These are phyloP conservation scores for Carassius gibelio DNA, from an alignment of 2,113 vertebrate species.

Conservation along the genomic window DNA sequence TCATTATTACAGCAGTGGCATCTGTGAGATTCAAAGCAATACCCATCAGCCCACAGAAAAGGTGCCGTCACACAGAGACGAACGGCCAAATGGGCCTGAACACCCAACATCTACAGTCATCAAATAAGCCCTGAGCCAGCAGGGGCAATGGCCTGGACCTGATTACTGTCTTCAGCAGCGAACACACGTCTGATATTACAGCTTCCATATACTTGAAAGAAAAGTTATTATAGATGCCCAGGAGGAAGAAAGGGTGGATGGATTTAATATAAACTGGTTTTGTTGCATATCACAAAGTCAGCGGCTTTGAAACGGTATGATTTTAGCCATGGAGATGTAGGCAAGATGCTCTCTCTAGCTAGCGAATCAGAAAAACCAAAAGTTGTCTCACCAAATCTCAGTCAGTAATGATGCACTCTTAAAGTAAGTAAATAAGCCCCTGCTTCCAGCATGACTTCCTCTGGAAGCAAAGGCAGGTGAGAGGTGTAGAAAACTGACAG, in stretches of 20 bases:
- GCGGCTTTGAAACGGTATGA: conserved; percentile 35
- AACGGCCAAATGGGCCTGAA: conserved; percentile 49
- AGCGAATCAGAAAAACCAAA: not conserved
- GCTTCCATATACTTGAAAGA: conserved; percentile 48
- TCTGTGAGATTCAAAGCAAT: conserved; percentile 32
- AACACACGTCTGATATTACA: conserved; percentile 38
- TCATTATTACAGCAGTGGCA: conserved; percentile 27
- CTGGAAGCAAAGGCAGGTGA: not conserved
- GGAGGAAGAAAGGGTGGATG: conserved; percentile 42
- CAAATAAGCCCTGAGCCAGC: conserved; percentile 59
- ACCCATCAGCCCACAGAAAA: conserved; percentile 44
- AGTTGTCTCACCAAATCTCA: not conserved
- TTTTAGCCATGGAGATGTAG: conserved; percentile 9
- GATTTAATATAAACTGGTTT: conserved; percentile 49
- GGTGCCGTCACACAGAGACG: conserved; percentile 40
- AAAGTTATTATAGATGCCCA: conserved; percentile 55
- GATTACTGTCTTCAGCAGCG: conserved; percentile 50
- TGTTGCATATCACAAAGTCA: conserved; percentile 49
- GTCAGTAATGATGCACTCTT: not conserved
- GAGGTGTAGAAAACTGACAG: not conserved
- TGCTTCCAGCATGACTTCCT: not conserved
- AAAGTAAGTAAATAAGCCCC: not conserved
- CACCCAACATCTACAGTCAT: conserved; percentile 44
- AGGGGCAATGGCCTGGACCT: conserved; percentile 51
- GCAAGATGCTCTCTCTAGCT: not conserved